Percentiles rank a stretch among this genome's conserved stretches.
phyloP scores from a whole-genome alignment of 2,113 vertebrate species.

The Kryptolebias marmoratus region DNA sequence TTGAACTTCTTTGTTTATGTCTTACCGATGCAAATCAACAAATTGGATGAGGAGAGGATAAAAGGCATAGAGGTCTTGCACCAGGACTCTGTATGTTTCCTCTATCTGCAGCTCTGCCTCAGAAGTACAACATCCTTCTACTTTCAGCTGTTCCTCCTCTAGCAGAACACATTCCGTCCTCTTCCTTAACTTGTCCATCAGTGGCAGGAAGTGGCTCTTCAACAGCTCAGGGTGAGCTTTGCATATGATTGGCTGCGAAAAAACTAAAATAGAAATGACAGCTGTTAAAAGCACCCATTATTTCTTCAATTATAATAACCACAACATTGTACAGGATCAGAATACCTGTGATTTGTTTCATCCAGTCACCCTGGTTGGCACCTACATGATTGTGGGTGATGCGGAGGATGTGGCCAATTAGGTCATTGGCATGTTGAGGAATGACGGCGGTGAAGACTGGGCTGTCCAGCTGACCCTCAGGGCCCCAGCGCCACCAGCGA shows the following conservation, averaged over 20 bases:
- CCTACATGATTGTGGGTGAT: conserved; percentile 93
- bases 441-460: conserved; percentile 83
- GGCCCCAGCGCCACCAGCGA: conserved; percentile 86
- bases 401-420: conserved; percentile 89
- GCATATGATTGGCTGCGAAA: conserved; percentile 92
- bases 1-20: not conserved
- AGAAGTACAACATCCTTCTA: conserved; percentile 85
- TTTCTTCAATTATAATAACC: not conserved
- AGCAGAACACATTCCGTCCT: conserved; percentile 87
- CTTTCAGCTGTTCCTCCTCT: conserved; percentile 92
- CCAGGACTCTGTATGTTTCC: conserved; percentile 90
- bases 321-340: not conserved
- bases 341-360: conserved; percentile 91
- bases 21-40: conserved; percentile 92
- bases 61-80: conserved; percentile 94
- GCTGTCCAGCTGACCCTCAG: conserved; percentile 76
- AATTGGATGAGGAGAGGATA: conserved; percentile 95
- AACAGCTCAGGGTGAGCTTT: conserved; percentile 86
- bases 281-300: not conserved
- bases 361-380: conserved; percentile 92
- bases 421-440: conserved; percentile 86
- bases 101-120: conserved; percentile 92
- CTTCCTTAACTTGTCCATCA: conserved; percentile 96
- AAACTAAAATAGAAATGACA: conserved; percentile 77
- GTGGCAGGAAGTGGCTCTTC: conserved; percentile 91